Evolutionary conservation across 2,797 vertebrate genomes (phyloP).

Genomic region (Pogonophryne albipinna): DNA sequence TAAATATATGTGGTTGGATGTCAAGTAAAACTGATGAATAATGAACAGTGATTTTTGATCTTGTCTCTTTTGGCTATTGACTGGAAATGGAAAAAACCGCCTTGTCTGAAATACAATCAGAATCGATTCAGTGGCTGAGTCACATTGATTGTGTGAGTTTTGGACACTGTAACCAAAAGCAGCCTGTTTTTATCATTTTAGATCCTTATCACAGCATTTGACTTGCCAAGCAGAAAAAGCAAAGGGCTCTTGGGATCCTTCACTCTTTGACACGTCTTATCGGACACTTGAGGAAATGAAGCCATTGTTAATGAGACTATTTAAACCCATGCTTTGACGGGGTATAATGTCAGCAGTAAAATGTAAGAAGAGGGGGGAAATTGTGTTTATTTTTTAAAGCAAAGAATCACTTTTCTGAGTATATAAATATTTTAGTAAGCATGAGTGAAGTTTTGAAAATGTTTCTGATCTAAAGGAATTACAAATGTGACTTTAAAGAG

Average conservation of each 20-base stretch:
- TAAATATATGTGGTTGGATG: neutral
- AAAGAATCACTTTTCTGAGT: neutral
- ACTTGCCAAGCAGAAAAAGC: too few species aligned
- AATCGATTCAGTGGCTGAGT: neutral
- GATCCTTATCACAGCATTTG: too few species aligned
- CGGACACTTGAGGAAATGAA: too few species aligned
- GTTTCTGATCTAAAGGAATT: neutral
- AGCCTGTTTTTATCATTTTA: neutral
- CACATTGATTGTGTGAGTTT: too few species aligned
- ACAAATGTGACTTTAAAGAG: neutral
- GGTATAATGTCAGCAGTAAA: too few species aligned
- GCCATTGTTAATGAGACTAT: too few species aligned
- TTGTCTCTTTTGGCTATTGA: neutral
- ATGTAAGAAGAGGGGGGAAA: neutral
- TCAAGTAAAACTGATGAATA: too few species aligned
- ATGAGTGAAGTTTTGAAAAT: neutral
- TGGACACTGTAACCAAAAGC: neutral
- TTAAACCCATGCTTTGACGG: too few species aligned
- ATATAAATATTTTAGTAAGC: neutral
- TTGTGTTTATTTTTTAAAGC: fast-evolving
- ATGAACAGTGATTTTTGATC: neutral
- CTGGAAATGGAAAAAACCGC: neutral
- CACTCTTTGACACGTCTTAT: too few species aligned
- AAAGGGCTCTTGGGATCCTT: too few species aligned
- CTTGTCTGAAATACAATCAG: neutral